Base-by-base conservation (phyloP, 2,888 invertebrate genomes). In the Acleris laterana region DNA sequence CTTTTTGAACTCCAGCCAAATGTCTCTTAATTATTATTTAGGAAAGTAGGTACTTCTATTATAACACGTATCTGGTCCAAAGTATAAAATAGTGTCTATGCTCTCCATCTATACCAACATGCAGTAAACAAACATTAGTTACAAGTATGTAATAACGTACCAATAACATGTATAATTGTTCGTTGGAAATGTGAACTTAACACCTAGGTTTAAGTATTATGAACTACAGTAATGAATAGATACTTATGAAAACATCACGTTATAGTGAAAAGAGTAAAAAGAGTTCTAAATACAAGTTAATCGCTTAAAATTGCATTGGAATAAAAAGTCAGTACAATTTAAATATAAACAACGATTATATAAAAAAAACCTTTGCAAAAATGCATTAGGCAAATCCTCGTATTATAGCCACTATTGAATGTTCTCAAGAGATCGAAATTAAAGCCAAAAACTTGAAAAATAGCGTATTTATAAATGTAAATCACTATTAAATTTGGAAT, bases 221-320 rank as follows among this genome's bases (percentile, higher is more conserved):
- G 84, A 81, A 79, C 79, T 87, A 84, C 79, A 60, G 73, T 75
- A 74, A 46, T 19, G 19, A 61, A 56, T 66, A 61, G 56, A 66
- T 51, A 66, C 75, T 72, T 80, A 83, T 78, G 77, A 82, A 88
- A 88, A 89, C 89, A 90, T 90, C 88, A 89, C 89, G 87, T 82
- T 83, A 79, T 83, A 83, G 82, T 81, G 84, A 85, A 88, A 85
- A 89, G 82, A 85, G 17, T 72, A 38, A 57, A 49, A 51, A 68
- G 51, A 70, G 63, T 61, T 32, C 42, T 60, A 68, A 68, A 62
- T 46, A 46, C 46, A 46, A 46, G 17, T 46, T 38, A 13, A 38
- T 38, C 38, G 13, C 38, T 38, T 38, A 38, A 48, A 48, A 16
- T 17, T 48, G 48, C 17, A 48, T 17, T n/a, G 48, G 17, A 48